These are phyloP conservation scores for Larimichthys polyactis DNA, from an alignment of 2,113 vertebrate genomes.

Conservation along the genomic window DNA sequence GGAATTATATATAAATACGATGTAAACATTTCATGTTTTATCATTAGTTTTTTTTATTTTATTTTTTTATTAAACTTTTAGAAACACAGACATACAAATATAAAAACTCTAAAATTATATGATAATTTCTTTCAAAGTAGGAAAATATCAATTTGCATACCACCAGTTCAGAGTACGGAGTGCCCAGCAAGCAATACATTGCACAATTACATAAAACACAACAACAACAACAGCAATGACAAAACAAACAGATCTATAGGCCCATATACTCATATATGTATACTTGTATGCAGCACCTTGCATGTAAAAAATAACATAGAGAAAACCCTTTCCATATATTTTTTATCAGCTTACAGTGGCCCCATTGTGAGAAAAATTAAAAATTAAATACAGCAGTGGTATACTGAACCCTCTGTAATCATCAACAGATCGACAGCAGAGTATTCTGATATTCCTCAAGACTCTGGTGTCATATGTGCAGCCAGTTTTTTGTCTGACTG, in stretches of 20 bases:
- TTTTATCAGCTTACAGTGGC: conserved; percentile 12
- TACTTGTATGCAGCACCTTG: not conserved
- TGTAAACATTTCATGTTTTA: not conserved
- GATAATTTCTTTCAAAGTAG: not conserved
- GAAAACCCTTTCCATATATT: not conserved
- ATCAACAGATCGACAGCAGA: not conserved
- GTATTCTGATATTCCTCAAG: not conserved
- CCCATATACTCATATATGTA: not conserved
- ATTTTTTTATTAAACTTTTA: not conserved
- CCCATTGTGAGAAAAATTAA: not conserved
- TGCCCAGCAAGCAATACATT: conserved; percentile 10
- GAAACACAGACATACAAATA: conserved; percentile 1
- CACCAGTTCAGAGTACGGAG: conserved; percentile 12
- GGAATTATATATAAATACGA: no score
- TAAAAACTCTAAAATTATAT: not conserved
- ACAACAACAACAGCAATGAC: not conserved
- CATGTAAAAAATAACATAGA: conserved; percentile 3
- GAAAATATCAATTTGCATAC: conserved; percentile 5
- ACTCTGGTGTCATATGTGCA: not conserved
- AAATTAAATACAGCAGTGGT: not conserved
- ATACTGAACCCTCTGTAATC: not conserved
- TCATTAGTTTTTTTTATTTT: not conserved
- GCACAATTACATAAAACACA: conserved; percentile 21
- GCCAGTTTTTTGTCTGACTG: not conserved
- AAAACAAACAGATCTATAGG: no score